Base-by-base conservation (phyloP, 2,113 vertebrate species). In the Seriola rivoliana region DNA sequence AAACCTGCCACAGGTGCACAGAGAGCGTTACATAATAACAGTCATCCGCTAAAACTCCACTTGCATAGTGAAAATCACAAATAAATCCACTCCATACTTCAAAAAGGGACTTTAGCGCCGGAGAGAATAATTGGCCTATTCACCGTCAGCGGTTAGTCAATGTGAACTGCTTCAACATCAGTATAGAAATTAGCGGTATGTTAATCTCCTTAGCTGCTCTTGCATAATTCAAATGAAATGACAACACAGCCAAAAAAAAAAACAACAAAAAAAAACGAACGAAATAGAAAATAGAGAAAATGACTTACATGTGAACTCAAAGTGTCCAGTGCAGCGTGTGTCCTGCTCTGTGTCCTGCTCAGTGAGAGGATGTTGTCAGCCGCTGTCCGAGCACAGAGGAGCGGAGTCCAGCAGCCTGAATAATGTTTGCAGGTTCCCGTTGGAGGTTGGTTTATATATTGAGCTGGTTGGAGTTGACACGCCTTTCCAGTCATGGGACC, bases 401-500 rank as follows among this genome's bases (percentile, higher is more conserved):
- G 34, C 9, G 12, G 19, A 48, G 69, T 5, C 2, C 46, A 10
- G 65, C 67, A 48, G 84, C 50, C 67, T 77, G 75, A 1, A 29
- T 29, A 25, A 1, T 14, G 67, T 92, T 46, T 57, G 60, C 29
- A 77, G 46, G 52, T n/a, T 74, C n/a, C 66, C 16, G 36, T 2
- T 42, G 44, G 58, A 66, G 52, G 54, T 8, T 19, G 75, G 6
- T 82, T 93, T 94, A 90, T 91, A 90, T 91, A 85, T 52, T 16
- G 55, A 80, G 75, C 82, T 34, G 63, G 48, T 10, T n/a, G 78
- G 67, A 29, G 87, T 80, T 42, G 40, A 25, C 91, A 83, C 92
- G 91, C 93, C 92, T 91, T 81, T 75, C 75, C 88, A 71, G 10
- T 94, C 93, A 95, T 90, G 91, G 69, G 92, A 94, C 89, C 82